phyloP scores from a whole-genome alignment of 2,888 invertebrate species.

The Falcaria lacertinaria region DNA sequence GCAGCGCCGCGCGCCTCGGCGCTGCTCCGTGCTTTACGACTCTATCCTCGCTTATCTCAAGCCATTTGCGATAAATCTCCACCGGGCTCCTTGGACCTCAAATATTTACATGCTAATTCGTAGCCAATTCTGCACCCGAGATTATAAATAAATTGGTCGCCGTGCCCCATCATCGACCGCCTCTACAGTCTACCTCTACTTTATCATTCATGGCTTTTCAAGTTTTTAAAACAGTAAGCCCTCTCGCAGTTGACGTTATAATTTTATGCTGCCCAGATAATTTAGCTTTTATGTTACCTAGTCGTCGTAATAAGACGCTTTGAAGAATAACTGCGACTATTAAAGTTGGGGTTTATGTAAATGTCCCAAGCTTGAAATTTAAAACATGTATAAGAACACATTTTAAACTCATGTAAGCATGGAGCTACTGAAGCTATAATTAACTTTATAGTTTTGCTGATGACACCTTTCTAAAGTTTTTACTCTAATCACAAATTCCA shows the following conservation, averaged over 20 bases:
- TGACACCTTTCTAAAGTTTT: not conserved
- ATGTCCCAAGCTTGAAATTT: not conserved
- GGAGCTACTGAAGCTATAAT: not conserved
- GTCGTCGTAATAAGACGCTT: slow-evolving; percentile 33
- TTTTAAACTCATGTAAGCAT: no score
- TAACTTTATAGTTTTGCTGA: not conserved
- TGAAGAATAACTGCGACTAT: slow-evolving; percentile 35
- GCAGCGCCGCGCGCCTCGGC: slow-evolving; percentile 24
- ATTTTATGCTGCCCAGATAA: slow-evolving; percentile 64
- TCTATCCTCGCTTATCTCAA: slow-evolving; percentile 68
- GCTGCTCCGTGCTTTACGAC: slow-evolving; percentile 67
- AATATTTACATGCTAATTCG: slow-evolving; percentile 80
- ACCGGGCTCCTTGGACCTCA: slow-evolving; percentile 72
- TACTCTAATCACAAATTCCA: no score
- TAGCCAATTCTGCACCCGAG: slow-evolving; percentile 74
- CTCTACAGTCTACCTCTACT: slow-evolving; percentile 50
- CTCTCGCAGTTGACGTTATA: slow-evolving; percentile 52
- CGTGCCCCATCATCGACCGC: slow-evolving; percentile 57
- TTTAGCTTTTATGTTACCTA: slow-evolving; percentile 55
- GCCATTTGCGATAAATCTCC: slow-evolving; percentile 74
- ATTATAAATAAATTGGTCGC: slow-evolving; percentile 75
- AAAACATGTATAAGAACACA: no score
- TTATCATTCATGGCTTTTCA: slow-evolving; percentile 71
- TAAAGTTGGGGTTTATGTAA: slow-evolving; percentile 28
- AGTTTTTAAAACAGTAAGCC: slow-evolving; percentile 63